A percentile compares a stretch with the other conserved stretches of the same genome.
Conservation (phyloP, 2,113 vertebrate species). For the Sinocyclocheilus anshuiensis region DNA sequence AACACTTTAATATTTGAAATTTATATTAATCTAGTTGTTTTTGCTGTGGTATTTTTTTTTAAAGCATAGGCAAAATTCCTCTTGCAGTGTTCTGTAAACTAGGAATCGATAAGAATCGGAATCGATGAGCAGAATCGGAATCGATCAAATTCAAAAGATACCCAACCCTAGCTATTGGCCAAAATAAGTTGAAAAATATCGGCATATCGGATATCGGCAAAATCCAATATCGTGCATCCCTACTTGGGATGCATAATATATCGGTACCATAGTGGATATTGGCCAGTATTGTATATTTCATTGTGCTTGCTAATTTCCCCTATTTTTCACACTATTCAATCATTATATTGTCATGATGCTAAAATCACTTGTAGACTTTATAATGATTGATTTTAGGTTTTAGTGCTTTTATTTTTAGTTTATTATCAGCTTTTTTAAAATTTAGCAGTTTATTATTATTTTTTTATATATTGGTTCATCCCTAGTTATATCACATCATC, state of each 20-base stretch:
- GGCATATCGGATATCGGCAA: no score
- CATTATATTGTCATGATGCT: background rate
- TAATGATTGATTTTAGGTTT: background rate
- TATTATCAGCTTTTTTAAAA: background rate
- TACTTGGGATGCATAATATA: background rate
- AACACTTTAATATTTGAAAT: no score
- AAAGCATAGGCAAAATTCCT: no score
- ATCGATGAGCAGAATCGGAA: no score
- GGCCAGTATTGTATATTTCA: background rate
- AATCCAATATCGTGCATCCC: no score
- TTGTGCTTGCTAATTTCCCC: background rate
- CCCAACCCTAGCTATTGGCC: no score
- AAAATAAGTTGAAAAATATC: no score
- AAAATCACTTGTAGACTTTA: background rate
- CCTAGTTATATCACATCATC: background rate
- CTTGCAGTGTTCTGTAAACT: no score
- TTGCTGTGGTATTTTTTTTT: no score
- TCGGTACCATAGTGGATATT: background rate
- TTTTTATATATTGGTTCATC: background rate
- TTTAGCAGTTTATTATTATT: background rate
- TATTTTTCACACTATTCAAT: background rate
- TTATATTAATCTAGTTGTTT: no score
- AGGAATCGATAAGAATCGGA: no score
- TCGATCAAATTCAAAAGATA: no score
- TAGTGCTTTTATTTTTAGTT: background rate